Evolutionary conservation across 2,113 vertebrate species (phyloP).

Genomic region (Phyllostomus discolor): DNA sequence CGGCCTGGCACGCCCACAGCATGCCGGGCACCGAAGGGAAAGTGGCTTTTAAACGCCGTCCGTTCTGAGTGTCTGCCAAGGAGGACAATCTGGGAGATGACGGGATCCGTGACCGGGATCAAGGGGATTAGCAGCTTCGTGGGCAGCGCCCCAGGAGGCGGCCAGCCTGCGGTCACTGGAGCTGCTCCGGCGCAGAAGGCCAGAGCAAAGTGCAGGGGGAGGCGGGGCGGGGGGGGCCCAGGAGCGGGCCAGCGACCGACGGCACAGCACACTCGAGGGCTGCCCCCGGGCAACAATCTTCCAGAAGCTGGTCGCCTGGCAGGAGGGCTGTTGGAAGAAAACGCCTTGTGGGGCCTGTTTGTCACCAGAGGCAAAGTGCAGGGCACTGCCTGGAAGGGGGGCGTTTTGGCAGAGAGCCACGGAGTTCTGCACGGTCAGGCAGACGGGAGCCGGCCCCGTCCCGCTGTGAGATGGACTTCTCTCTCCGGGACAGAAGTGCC

Average conservation of each 20-base stretch:
- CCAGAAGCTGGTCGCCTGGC: fast-evolving
- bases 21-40: background rate
- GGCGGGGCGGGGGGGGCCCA: fast-evolving
- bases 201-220: fast-evolving
- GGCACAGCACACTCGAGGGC: fast-evolving
- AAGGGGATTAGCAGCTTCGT: slow-evolving; percentile 33
- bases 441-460: fast-evolving
- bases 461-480: fast-evolving
- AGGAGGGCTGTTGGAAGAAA: background rate
- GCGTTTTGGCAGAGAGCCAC: background rate
- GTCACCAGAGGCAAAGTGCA: background rate
- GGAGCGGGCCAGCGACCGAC: background rate
- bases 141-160: background rate
- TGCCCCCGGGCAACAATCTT: background rate
- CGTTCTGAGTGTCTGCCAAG: background rate
- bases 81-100: background rate
- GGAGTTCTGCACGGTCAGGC: fast-evolving
- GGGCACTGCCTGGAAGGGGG: background rate
- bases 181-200: background rate
- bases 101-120: background rate
- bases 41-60: background rate
- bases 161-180: fast-evolving
- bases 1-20: background rate
- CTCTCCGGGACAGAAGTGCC: background rate
- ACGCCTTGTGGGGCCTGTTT: background rate